Percentiles rank a stretch among this genome's conserved stretches.
phyloP scores from a whole-genome alignment of 2,888 invertebrate genomes.

The Elysia crispata region DNA sequence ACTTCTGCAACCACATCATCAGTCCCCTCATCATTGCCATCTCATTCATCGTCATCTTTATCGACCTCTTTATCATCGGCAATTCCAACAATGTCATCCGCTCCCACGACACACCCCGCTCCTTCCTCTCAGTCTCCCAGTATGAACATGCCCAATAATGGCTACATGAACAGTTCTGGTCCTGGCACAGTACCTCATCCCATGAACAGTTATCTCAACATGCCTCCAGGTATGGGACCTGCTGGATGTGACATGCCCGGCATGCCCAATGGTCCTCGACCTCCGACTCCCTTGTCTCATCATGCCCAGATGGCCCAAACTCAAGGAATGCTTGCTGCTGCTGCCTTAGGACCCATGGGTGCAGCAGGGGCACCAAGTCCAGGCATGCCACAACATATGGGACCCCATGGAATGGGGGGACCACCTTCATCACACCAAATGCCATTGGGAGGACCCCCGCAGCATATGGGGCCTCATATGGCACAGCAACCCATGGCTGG shows the following conservation, averaged over 20 bases:
- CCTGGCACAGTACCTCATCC: conserved; percentile 31
- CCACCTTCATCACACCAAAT: background rate
- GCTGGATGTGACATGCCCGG: conserved; percentile 21
- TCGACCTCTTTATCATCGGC: conserved; percentile 11
- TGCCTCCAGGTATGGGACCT: conserved; percentile 23
- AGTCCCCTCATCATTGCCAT: background rate
- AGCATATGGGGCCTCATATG: background rate
- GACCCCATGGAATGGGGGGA: conserved; percentile 37
- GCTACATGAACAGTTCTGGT: conserved; percentile 35
- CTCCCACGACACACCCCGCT: background rate
- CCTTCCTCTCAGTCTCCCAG: conserved; percentile 13
- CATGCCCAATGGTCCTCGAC: conserved; percentile 34
- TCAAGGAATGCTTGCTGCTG: conserved; percentile 51
- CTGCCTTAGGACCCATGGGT: conserved; percentile 42
- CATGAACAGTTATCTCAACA: conserved; percentile 42
- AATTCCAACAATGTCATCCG: conserved; percentile 14
- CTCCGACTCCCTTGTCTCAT: conserved; percentile 36
- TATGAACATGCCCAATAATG: conserved; percentile 40
- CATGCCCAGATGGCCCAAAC: conserved; percentile 54
- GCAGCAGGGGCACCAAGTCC: conserved; percentile 63
- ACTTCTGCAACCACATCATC: conserved; percentile 3
- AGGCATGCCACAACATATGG: conserved; percentile 53
- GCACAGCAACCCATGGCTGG: background rate
- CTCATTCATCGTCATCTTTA: background rate
- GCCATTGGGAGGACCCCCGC: background rate